These are phyloP conservation scores for Scaptomyza parva DNA, from an alignment of 2,888 invertebrate species.

Conservation along the genomic window DNA sequence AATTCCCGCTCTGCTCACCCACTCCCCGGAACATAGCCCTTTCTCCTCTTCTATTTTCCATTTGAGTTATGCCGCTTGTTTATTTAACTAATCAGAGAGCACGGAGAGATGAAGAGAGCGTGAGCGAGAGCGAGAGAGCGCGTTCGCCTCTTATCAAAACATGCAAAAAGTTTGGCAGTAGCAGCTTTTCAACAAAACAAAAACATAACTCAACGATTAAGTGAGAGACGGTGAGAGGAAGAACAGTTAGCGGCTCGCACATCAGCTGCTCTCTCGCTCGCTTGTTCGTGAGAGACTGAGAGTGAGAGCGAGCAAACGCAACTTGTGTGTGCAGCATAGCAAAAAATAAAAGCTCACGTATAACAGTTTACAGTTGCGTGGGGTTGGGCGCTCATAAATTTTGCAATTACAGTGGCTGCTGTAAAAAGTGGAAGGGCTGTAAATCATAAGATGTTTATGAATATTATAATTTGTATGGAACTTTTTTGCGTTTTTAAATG, in stretches of 20 bases:
- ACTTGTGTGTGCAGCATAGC: constrained; percentile 49
- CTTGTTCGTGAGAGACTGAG: background rate
- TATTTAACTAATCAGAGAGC: constrained; percentile 41
- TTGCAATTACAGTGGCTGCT: constrained; percentile 32
- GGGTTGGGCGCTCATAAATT: constrained; percentile 34
- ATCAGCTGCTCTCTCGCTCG: constrained; percentile 11
- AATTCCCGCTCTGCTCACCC: constrained; percentile 12
- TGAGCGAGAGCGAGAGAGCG: constrained; percentile 12
- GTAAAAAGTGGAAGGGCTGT: background rate
- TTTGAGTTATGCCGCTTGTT: constrained; percentile 47
- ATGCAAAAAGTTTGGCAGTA: constrained; percentile 26
- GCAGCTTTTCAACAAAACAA: constrained; percentile 58
- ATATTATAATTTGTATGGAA: no score
- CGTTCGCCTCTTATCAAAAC: constrained; percentile 46
- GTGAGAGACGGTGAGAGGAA: constrained; percentile 40
- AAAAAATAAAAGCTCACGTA: constrained; percentile 41
- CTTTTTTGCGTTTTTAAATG: no score
- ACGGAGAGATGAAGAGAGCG: background rate
- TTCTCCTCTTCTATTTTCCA: background rate
- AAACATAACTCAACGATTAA: constrained; percentile 49
- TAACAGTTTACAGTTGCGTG: constrained; percentile 42
- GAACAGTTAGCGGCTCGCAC: background rate
- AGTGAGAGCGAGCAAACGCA: constrained; percentile 20
- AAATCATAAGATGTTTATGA: no score
- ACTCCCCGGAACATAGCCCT: background rate